Conservation (phyloP, 2,797 vertebrate genomes). For the Myripristis murdjan region DNA sequence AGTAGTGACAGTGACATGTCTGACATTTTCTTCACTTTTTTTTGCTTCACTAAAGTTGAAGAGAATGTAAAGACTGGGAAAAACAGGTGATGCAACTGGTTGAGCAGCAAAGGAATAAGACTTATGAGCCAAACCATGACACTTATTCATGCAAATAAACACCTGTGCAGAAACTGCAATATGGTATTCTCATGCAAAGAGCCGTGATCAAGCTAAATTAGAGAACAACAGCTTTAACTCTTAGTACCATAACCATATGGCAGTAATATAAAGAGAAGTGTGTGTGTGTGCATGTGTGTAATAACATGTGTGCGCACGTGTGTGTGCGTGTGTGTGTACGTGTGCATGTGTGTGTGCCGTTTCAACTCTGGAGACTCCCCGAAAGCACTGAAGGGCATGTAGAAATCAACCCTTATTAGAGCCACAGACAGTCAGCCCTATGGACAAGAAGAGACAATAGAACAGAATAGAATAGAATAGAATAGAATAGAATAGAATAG, state of each 20-base stretch:
- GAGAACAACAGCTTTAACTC: slow-evolving; percentile 10
- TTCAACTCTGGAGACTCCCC: slow-evolving; percentile 49
- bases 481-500: no score
- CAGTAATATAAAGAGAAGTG: slow-evolving; percentile 23
- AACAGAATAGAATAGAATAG: slow-evolving; percentile 1
- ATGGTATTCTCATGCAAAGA: slow-evolving; percentile 5
- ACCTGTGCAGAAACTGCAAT: background rate
- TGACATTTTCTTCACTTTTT: slow-evolving; percentile 28
- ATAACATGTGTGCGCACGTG: slow-evolving; percentile 5
- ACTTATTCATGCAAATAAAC: background rate
- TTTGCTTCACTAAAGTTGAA: background rate
- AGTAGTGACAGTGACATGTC: slow-evolving; percentile 34
- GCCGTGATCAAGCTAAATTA: slow-evolving; percentile 10
- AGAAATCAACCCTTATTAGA: slow-evolving; percentile 66
- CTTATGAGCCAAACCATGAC: background rate
- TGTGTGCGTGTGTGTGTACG: slow-evolving; percentile 24
- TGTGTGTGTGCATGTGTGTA: slow-evolving; percentile 27
- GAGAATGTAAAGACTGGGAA: background rate
- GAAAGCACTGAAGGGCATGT: slow-evolving; percentile 56
- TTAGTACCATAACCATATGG: slow-evolving; percentile 24
- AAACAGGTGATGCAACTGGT: slow-evolving; percentile 28
- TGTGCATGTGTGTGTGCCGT: slow-evolving; percentile 14
- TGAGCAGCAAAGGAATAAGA: slow-evolving; percentile 3
- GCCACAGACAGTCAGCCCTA: slow-evolving; percentile 36
- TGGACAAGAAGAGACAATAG: slow-evolving; percentile 9